These are phyloP conservation scores for Mythimna impura DNA, from an alignment of 2,888 invertebrate genomes.

Conservation along the genomic window DNA sequence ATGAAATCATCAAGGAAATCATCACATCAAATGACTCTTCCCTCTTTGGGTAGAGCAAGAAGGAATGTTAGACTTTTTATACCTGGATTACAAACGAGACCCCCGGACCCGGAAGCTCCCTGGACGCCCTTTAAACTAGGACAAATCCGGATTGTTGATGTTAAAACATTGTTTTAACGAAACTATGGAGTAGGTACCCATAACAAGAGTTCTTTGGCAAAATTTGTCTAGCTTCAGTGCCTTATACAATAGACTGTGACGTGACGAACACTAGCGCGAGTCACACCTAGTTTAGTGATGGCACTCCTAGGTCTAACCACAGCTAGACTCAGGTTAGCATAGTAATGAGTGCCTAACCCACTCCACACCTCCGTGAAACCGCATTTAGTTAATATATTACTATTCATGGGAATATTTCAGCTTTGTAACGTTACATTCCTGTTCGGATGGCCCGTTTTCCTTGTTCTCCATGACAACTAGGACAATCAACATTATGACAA, in stretches of 20 bases:
- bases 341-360: constrained; percentile 40
- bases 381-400: constrained; percentile 34
- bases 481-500: neutral
- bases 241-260: constrained; percentile 25
- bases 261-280: constrained; percentile 14
- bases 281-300: constrained; percentile 35
- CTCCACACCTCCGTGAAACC: constrained; percentile 32
- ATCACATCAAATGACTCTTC: too few relatives aligned
- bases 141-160: too few relatives aligned
- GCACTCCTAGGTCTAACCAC: constrained; percentile 35
- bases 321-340: constrained; percentile 38
- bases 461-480: constrained; percentile 11
- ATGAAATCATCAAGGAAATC: too few relatives aligned
- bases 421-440: constrained; percentile 22
- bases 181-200: neutral
- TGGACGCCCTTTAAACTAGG: too few relatives aligned
- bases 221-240: neutral
- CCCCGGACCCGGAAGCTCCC: too few relatives aligned
- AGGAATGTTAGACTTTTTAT: too few relatives aligned
- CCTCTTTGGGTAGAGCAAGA: too few relatives aligned
- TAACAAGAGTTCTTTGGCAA: neutral
- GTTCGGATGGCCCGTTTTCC: constrained; percentile 19
- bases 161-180: neutral
- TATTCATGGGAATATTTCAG: constrained; percentile 27
- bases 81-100: too few relatives aligned